Evolutionary conservation across 2,113 vertebrate species (phyloP).

Genomic region (Sapayoa aenigma): DNA sequence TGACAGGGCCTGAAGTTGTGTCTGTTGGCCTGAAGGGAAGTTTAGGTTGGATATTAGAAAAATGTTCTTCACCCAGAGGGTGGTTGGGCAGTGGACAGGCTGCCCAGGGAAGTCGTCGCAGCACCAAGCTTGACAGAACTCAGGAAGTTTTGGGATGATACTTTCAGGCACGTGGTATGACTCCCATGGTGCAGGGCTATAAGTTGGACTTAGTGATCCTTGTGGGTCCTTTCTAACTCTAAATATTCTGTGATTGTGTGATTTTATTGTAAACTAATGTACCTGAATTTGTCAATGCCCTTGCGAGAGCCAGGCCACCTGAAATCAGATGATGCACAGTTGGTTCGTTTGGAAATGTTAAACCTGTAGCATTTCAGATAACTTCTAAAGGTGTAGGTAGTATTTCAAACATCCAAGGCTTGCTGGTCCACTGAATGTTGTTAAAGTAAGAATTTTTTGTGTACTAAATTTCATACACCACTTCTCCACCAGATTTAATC

Average conservation of each 20-base stretch:
- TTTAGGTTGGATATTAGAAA: rapidly evolving
- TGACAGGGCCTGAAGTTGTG: background rate
- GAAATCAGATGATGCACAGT: background rate
- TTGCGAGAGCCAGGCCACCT: background rate
- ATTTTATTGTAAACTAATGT: background rate
- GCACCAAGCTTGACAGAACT: background rate
- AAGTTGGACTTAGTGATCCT: too few relatives aligned
- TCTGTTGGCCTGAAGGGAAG: too few relatives aligned
- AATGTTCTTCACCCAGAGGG: background rate
- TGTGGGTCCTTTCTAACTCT: background rate
- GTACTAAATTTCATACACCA: background rate
- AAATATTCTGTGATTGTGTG: background rate
- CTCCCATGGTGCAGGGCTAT: too few relatives aligned
- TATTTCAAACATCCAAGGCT: background rate
- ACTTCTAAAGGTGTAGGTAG: background rate
- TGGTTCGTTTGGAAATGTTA: background rate
- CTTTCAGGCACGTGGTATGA: too few relatives aligned
- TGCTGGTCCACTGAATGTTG: background rate
- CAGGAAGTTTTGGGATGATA: background rate
- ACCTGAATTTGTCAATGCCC: background rate
- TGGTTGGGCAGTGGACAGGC: rapidly evolving
- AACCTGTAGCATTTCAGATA: background rate
- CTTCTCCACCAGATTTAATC: background rate
- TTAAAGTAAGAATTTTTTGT: background rate
- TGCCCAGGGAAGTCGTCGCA: background rate